Evolutionary conservation across 1,140 invertebrate genomes (phyloP).

Genomic region (Lerema accius): DNA sequence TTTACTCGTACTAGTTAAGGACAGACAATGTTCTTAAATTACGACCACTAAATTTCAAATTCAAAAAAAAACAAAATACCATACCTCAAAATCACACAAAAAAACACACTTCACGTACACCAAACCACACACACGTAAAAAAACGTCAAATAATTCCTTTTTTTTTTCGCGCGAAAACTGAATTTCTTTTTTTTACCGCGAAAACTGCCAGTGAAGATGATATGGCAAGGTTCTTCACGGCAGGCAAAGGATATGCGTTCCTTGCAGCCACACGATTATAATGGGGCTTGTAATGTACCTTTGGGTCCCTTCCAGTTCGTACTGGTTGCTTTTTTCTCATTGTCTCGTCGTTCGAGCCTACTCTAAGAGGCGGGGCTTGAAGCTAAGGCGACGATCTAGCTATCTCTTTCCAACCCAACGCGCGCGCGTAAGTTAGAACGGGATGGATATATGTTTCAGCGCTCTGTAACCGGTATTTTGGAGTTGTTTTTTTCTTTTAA

Average conservation of each 20-base stretch:
- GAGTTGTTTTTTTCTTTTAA: conserved; percentile 1
- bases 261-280: neutral
- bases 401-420: neutral
- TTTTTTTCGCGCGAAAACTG: no score
- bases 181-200: no score
- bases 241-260: conserved; percentile 3
- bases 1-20: no score
- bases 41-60: no score
- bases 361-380: neutral
- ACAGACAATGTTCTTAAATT: no score
- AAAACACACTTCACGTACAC: no score
- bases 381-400: neutral
- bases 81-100: no score
- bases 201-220: neutral
- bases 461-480: neutral
- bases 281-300: conserved; percentile 5
- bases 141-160: no score
- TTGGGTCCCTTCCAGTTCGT: conserved; percentile 1
- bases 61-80: no score
- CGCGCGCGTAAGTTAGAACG: neutral
- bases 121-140: no score
- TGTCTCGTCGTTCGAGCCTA: conserved; percentile 5
- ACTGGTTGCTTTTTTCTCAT: conserved; percentile 1
- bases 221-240: neutral
- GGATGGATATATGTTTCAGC: neutral